phyloP scores from a whole-genome alignment of 2,888 invertebrate species.

The Athetis lepigone region DNA sequence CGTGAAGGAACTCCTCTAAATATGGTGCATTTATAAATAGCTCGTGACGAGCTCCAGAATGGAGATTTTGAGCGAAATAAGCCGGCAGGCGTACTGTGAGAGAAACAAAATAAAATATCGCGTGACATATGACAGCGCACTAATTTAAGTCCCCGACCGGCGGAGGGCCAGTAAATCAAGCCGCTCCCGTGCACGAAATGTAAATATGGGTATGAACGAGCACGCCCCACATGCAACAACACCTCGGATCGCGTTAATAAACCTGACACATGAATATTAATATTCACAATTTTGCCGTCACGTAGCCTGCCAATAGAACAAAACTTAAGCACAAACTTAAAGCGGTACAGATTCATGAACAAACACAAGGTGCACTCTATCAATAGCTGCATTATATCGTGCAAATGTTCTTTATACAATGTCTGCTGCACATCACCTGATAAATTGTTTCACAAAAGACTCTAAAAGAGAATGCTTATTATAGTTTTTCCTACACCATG shows the following conservation, averaged over 20 bases:
- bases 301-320: conserved; percentile 42
- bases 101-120: conserved; percentile 84
- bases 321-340: conserved; percentile 15
- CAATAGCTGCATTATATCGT: conserved; percentile 2
- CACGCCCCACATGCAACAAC: conserved; percentile 81
- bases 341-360: background rate
- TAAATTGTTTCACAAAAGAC: background rate
- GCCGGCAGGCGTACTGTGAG: conserved; percentile 71
- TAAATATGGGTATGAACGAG: conserved; percentile 81
- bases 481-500: background rate
- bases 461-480: background rate
- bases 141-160: conserved; percentile 85
- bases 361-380: background rate
- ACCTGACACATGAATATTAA: conserved; percentile 81
- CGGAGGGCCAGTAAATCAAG: conserved; percentile 85
- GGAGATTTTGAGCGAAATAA: conserved; percentile 81
- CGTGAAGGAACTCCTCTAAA: conserved; percentile 77
- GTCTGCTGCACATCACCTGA: background rate
- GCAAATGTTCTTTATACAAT: background rate
- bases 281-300: conserved; percentile 74
- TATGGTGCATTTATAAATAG: conserved; percentile 86
- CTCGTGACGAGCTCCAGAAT: conserved; percentile 80
- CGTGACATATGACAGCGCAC: conserved; percentile 86
- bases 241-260: conserved; percentile 79
- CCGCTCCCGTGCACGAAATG: conserved; percentile 84